Percentiles rank a stretch among this genome's conserved stretches.
Conservation (phyloP, 2,113 vertebrate genomes). For the Caretta caretta region DNA sequence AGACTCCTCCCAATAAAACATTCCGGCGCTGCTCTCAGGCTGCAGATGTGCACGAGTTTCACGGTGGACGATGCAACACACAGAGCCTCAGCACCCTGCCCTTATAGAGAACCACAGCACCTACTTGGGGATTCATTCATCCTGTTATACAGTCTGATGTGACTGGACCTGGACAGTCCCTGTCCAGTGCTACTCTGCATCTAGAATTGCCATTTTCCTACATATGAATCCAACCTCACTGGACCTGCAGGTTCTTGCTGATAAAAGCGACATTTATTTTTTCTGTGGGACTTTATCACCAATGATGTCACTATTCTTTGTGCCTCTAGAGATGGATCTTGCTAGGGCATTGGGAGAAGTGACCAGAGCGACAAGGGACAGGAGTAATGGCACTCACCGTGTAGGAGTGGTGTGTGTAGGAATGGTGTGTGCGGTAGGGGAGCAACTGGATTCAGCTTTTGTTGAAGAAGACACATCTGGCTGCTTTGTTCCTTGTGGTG, state of each 20-base stretch:
- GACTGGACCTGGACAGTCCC: not conserved
- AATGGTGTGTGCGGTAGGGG: not conserved
- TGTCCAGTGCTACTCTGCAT: not conserved
- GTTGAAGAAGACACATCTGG: not conserved
- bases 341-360: rapidly evolving
- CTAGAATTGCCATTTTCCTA: too few species aligned
- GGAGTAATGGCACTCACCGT: not conserved
- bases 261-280: not conserved
- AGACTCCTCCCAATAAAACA: not conserved
- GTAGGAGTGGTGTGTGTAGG: not conserved
- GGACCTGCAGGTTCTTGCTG: not conserved
- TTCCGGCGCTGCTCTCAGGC: not conserved
- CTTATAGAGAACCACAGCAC: not conserved
- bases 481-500: not conserved
- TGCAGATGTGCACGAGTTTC: not conserved
- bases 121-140: not conserved
- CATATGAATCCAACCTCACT: not conserved
- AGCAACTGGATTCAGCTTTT: not conserved
- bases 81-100: not conserved
- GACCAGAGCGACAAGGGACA: too few species aligned
- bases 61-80: not conserved
- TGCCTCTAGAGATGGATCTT: not conserved
- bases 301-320: not conserved
- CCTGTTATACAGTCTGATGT: not conserved
- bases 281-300: not conserved